These are phyloP conservation scores for Gallinago solitaria DNA, from an alignment of 2,797 vertebrate species.

Conservation along the genomic window DNA sequence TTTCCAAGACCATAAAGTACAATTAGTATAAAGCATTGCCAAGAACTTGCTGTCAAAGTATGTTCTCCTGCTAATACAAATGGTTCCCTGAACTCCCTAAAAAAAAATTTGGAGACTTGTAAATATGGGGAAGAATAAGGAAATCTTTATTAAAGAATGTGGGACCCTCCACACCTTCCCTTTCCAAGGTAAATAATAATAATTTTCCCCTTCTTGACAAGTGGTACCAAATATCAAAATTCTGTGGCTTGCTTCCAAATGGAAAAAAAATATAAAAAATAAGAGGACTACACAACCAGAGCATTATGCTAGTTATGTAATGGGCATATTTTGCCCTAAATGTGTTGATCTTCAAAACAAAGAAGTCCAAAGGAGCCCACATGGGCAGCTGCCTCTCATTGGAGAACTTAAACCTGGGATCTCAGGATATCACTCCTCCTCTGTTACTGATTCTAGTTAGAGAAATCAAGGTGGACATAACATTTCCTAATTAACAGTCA, in stretches of 20 bases:
- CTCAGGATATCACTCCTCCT: not conserved
- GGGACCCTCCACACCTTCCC: not conserved
- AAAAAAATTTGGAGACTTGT: not conserved
- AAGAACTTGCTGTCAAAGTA: not conserved
- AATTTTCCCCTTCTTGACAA: not conserved
- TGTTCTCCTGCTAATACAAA: not conserved
- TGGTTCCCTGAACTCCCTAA: not conserved
- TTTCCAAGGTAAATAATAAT: not conserved
- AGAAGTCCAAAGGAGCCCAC: not conserved
- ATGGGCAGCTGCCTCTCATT: fast-evolving
- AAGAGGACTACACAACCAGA: fast-evolving
- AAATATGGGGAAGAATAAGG: not conserved
- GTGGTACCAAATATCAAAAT: fast-evolving
- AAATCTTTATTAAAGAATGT: not conserved
- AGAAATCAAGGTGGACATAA: not conserved
- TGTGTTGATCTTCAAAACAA: not conserved
- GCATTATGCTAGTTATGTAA: fast-evolving
- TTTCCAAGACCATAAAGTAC: not conserved
- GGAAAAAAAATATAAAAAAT: too few species aligned
- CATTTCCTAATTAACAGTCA: not conserved
- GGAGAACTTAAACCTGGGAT: not conserved
- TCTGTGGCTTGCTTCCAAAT: not conserved
- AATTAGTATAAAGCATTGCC: not conserved
- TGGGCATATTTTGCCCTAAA: not conserved
- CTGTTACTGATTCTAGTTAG: not conserved